A percentile compares a stretch with the other conserved stretches of the same genome.
Conservation (phyloP, 2,888 invertebrate species). For the Molanna angustata region DNA sequence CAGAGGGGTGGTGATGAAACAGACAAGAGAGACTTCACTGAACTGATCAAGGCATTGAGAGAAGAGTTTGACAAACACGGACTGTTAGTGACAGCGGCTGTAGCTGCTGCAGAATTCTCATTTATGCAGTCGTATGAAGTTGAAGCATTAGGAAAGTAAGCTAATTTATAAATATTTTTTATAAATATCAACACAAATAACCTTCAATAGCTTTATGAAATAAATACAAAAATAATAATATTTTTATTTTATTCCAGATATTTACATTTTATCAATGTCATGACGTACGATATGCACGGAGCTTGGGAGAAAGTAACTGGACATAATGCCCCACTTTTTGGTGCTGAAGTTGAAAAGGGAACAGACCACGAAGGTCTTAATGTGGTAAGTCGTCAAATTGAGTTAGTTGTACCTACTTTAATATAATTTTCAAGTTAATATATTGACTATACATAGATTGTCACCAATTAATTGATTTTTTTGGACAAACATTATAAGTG, state of each 20-base stretch:
- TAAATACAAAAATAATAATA: too few species aligned
- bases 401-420: too few species aligned
- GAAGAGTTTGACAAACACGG: conserved; percentile 53
- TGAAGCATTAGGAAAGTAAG: background rate
- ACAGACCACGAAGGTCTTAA: conserved; percentile 14
- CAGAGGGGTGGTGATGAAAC: conserved; percentile 23
- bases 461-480: too few species aligned
- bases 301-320: conserved; percentile 64
- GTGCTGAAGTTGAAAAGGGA: conserved; percentile 40
- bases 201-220: too few species aligned
- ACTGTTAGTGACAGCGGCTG: conserved; percentile 58
- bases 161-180: too few species aligned
- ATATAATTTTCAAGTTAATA: too few species aligned
- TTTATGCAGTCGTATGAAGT: conserved; percentile 59
- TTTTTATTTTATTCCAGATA: too few species aligned
- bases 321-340: conserved; percentile 64
- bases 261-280: conserved; percentile 65
- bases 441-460: too few species aligned
- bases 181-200: too few species aligned
- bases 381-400: conserved; percentile 23
- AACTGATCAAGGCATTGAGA: conserved; percentile 55
- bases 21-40: conserved; percentile 53
- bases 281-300: conserved; percentile 74
- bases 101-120: conserved; percentile 50
- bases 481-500: too few species aligned